A percentile compares a stretch with the other conserved stretches of the same genome.
phyloP scores from a whole-genome alignment of 2,113 vertebrate species.

The Octodon degus region DNA sequence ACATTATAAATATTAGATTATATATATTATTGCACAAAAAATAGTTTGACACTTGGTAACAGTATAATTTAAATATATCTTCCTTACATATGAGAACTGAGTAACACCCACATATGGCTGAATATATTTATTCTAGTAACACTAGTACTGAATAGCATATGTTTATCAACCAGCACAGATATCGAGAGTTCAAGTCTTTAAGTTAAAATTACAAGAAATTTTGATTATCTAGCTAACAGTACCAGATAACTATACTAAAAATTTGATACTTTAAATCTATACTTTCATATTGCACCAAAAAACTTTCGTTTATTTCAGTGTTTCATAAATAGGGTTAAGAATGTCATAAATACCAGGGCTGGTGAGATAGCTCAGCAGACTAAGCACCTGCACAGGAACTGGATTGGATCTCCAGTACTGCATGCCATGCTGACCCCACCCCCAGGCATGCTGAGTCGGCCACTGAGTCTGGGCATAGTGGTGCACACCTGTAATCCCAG shows the following conservation, averaged over 20 bases:
- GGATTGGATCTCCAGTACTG: no score
- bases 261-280: background rate
- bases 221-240: background rate
- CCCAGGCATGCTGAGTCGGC: no score
- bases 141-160: background rate
- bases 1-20: constrained; percentile 25
- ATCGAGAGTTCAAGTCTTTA: background rate
- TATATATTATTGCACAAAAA: constrained; percentile 15
- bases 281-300: background rate
- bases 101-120: background rate
- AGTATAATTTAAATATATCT: background rate
- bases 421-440: no score
- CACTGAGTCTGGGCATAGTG: no score
- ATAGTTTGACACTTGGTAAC: background rate
- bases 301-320: background rate
- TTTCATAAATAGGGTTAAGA: background rate
- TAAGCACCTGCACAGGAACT: no score
- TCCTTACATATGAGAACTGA: background rate
- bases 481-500: no score
- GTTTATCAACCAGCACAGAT: background rate
- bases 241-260: constrained; percentile 15
- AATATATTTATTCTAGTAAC: background rate
- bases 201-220: constrained; percentile 18
- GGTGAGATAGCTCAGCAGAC: no score
- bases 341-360: background rate